Percentiles rank a stretch among this genome's conserved stretches.
Conservation (phyloP, 2,113 vertebrate species). For the Corynorhinus townsendii region DNA sequence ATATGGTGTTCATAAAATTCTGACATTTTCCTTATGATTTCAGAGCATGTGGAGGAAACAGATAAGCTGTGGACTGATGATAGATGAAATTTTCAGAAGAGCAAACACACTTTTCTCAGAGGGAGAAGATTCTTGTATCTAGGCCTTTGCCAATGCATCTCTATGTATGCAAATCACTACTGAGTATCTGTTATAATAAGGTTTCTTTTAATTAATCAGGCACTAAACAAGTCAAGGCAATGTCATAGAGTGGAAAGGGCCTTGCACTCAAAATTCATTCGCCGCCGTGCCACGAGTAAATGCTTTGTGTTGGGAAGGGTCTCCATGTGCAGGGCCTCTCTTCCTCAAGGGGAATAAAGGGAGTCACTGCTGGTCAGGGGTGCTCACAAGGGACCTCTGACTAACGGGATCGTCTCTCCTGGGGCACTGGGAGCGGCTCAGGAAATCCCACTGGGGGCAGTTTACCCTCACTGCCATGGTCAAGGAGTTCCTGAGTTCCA, state of each 20-base stretch:
- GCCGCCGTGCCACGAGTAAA: fast-evolving
- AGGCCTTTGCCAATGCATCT: fast-evolving
- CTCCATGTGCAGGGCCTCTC: fast-evolving
- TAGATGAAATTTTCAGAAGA: fast-evolving
- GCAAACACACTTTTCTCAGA: fast-evolving
- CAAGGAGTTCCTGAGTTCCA: not conserved
- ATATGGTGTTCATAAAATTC: fast-evolving
- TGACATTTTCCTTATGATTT: not conserved
- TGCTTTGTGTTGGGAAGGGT: fast-evolving
- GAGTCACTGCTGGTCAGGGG: too few relatives aligned
- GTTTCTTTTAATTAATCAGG: fast-evolving
- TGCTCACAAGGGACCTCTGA: not conserved
- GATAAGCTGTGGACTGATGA: fast-evolving
- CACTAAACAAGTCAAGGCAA: fast-evolving
- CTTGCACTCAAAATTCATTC: fast-evolving
- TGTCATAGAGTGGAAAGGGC: fast-evolving
- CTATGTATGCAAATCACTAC: fast-evolving
- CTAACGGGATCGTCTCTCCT: not conserved
- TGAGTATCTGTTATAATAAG: fast-evolving
- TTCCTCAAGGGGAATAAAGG: fast-evolving
- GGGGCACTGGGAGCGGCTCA: not conserved
- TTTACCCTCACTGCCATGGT: too few relatives aligned
- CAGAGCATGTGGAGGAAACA: not conserved
- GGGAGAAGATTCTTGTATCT: fast-evolving
- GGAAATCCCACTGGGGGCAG: not conserved